These are phyloP conservation scores for Lomographa bimaculata DNA, from an alignment of 2,888 invertebrate species.

Conservation along the genomic window DNA sequence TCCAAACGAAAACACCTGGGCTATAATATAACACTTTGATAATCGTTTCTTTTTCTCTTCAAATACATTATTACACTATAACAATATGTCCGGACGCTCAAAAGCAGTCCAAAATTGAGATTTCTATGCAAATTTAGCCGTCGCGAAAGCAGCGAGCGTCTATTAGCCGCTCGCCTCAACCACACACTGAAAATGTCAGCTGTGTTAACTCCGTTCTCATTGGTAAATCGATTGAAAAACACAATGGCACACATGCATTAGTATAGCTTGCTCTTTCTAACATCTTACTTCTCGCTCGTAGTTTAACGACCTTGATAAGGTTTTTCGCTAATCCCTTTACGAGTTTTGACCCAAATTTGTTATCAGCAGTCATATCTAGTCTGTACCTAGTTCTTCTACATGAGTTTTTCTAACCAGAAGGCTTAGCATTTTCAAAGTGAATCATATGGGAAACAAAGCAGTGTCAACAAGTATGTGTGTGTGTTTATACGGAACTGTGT, in stretches of 20 bases:
- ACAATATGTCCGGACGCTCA: constrained; percentile 69
- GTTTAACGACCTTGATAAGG: constrained; percentile 61
- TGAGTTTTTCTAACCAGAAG: constrained; percentile 24
- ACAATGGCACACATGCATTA: constrained; percentile 54
- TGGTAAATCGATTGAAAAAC: constrained; percentile 78
- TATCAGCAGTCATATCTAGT: constrained; percentile 26
- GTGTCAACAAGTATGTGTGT: constrained; percentile 60
- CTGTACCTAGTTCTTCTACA: constrained; percentile 10
- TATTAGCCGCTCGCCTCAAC: constrained; percentile 52
- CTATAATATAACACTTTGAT: constrained; percentile 82
- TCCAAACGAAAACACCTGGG: constrained; percentile 73
- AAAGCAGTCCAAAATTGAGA: constrained; percentile 70
- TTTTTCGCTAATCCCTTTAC: constrained; percentile 37
- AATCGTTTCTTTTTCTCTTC: constrained; percentile 81
- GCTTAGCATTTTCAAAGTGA: constrained; percentile 33
- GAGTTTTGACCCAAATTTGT: constrained; percentile 32
- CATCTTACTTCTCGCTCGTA: constrained; percentile 54
- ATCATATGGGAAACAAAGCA: constrained; percentile 77
- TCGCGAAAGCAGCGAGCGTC: constrained; percentile 60
- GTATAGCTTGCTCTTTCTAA: constrained; percentile 48
- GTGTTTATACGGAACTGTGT: no score
- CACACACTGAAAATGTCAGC: constrained; percentile 78
- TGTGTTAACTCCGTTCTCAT: constrained; percentile 68
- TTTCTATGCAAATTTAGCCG: constrained; percentile 48
- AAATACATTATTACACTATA: constrained; percentile 82